Evolutionary conservation across 2,888 invertebrate species (phyloP).

Genomic region (Copidosoma aretas): DNA sequence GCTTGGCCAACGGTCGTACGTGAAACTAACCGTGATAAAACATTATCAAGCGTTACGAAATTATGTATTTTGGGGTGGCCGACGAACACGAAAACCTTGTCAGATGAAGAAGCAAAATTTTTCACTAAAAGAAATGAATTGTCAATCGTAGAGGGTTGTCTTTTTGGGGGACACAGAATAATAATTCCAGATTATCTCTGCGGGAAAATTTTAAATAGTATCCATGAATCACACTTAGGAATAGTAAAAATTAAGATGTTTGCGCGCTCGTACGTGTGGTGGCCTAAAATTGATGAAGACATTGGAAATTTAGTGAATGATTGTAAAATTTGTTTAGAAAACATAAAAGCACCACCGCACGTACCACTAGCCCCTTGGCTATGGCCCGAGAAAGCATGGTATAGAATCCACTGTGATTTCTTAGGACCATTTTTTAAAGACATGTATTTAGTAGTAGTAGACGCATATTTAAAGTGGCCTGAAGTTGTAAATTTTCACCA

Average conservation of each 20-base stretch:
- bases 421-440: constrained; percentile 22
- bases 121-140: too few species aligned
- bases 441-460: constrained; percentile 30
- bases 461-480: too few species aligned
- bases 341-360: constrained; percentile 18
- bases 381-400: constrained; percentile 29
- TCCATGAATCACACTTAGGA: constrained; percentile 28
- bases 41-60: constrained; percentile 7
- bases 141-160: too few species aligned
- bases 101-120: too few species aligned
- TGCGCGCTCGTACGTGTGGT: constrained; percentile 33
- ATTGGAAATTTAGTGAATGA: constrained; percentile 15
- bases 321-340: constrained; percentile 24
- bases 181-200: constrained; percentile 22
- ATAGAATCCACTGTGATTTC: constrained; percentile 35
- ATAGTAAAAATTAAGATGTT: constrained; percentile 34
- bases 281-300: too few species aligned
- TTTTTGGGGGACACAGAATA: constrained; percentile 34
- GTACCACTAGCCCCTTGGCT: constrained; percentile 30
- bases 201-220: background rate
- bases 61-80: too few species aligned
- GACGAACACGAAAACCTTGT: too few species aligned
- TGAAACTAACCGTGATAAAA: constrained; percentile 20
- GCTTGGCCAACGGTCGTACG: constrained; percentile 21
- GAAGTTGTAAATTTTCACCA: constrained; percentile 14